These are phyloP conservation scores for Lycaon pictus DNA, from an alignment of 2,113 vertebrate species.

Conservation along the genomic window DNA sequence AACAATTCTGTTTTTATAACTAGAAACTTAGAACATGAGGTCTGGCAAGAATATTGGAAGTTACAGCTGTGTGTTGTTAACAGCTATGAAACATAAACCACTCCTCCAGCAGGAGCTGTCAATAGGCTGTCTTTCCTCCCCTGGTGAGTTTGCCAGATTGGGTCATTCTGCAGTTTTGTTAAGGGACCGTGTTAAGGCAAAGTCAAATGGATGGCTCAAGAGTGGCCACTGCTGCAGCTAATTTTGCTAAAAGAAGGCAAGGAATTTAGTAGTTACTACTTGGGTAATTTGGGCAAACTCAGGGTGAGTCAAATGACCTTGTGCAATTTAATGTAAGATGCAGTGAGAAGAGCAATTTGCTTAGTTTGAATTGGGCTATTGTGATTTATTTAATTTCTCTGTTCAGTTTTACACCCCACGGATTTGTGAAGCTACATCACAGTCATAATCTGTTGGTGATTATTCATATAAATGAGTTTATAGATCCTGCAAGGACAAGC, in stretches of 20 bases:
- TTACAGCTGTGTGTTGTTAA: neutral
- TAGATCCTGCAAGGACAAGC: constrained; percentile 73
- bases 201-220: neutral
- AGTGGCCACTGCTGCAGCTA: neutral
- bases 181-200: neutral
- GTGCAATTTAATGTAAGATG: constrained; percentile 68
- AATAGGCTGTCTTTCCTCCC: neutral
- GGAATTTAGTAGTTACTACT: neutral
- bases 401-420: constrained; percentile 60
- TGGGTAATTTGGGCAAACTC: neutral
- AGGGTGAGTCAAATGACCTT: constrained; percentile 62
- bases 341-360: constrained; percentile 50
- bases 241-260: neutral
- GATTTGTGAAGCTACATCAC: constrained; percentile 65
- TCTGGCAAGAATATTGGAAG: neutral
- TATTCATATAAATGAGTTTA: constrained; percentile 80
- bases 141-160: neutral
- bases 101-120: neutral
- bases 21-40: neutral
- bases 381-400: constrained; percentile 79
- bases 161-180: neutral
- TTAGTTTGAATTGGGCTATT: constrained; percentile 63
- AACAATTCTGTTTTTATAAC: neutral
- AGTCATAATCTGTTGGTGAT: constrained; percentile 74
- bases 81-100: neutral